These are phyloP conservation scores for Achroia grisella DNA, from an alignment of 1,140 invertebrate genomes.

Conservation along the genomic window DNA sequence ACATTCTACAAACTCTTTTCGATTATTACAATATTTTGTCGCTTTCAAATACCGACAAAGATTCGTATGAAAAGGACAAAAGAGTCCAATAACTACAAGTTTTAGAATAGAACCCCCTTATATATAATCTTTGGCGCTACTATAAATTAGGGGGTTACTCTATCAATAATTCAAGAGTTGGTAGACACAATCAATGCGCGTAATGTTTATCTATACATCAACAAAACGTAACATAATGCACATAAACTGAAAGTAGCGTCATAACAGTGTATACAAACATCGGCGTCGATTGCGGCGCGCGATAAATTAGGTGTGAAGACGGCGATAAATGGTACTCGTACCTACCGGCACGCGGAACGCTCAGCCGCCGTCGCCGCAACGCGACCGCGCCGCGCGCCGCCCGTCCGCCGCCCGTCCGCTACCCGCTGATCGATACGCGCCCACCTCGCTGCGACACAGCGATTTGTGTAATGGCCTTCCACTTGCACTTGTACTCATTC, in stretches of 20 bases:
- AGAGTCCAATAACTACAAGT: too few relatives aligned
- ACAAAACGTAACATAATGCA: conserved; percentile 13
- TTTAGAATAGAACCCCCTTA: too few relatives aligned
- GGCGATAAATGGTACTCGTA: conserved; percentile 45
- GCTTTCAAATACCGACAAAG: too few relatives aligned
- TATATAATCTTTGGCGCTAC: too few relatives aligned
- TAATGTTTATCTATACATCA: neutral
- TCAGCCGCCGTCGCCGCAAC: conserved; percentile 10
- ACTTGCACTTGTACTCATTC: too few relatives aligned
- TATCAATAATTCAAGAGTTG: neutral
- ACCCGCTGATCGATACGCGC: conserved; percentile 19
- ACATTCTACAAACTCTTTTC: too few relatives aligned
- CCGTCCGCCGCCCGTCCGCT: conserved; percentile 3
- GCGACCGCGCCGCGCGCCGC: conserved; percentile 13
- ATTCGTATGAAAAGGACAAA: too few relatives aligned
- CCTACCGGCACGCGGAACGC: conserved; percentile 1
- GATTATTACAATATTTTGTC: too few relatives aligned
- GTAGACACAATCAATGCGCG: conserved; percentile 4
- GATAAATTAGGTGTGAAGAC: conserved; percentile 66
- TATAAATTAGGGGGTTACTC: too few relatives aligned
- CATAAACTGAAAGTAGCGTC: conserved; percentile 14
- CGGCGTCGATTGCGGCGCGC: conserved; percentile 41
- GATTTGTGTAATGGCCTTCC: neutral
- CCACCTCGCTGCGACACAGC: neutral
- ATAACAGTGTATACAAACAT: conserved; percentile 27